phyloP scores from a whole-genome alignment of 2,888 invertebrate genomes.

The Coecobrya sp. region DNA sequence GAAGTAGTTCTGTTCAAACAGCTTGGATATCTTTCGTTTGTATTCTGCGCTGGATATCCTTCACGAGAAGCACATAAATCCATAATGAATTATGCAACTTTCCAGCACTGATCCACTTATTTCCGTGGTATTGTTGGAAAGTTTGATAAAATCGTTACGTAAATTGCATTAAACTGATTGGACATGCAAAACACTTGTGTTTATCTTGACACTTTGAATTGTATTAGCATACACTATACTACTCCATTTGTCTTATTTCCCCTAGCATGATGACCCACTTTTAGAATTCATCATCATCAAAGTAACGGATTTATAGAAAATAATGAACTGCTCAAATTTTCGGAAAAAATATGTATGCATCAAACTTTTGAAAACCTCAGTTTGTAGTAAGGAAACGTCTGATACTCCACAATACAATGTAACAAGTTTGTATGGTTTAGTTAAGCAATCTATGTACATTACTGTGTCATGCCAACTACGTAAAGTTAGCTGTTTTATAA shows the following conservation, averaged over 20 bases:
- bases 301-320: not conserved
- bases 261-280: not conserved
- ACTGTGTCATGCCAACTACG: no score
- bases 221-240: not conserved
- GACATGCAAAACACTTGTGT: constrained; percentile 32
- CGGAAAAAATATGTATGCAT: no score
- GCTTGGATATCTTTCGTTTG: not conserved
- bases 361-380: no score
- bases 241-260: not conserved
- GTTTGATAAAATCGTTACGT: constrained; percentile 17
- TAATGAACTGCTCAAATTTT: not conserved
- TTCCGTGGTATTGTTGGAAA: constrained; percentile 20
- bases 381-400: not conserved
- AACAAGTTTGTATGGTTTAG: no score
- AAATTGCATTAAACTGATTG: constrained; percentile 45
- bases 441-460: no score
- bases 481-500: no score
- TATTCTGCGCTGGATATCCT: not conserved
- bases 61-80: not conserved
- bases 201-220: not conserved
- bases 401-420: no score
- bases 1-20: not conserved
- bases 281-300: not conserved
- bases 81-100: constrained; percentile 19
- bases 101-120: constrained; percentile 13